These are phyloP conservation scores for Eucriotettix oculatus DNA, from an alignment of 2,888 invertebrate genomes.

Conservation along the genomic window DNA sequence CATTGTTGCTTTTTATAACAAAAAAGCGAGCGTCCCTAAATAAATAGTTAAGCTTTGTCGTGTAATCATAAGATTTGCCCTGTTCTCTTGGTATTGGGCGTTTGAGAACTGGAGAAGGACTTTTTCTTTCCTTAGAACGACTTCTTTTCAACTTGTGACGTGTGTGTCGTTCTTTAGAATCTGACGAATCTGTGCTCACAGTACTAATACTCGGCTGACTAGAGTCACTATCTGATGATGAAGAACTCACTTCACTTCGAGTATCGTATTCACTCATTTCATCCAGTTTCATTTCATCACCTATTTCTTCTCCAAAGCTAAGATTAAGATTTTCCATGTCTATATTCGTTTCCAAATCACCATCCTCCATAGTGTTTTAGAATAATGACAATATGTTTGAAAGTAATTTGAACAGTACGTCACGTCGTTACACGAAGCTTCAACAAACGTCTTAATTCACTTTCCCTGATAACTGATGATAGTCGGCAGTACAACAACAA, in stretches of 20 bases:
- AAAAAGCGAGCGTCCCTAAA: constrained; percentile 90
- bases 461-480: too few relatives aligned
- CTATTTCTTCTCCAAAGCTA: constrained; percentile 9
- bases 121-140: constrained; percentile 13
- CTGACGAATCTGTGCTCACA: constrained; percentile 49
- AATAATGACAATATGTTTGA: too few relatives aligned
- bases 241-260: constrained; percentile 76
- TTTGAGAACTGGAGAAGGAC: constrained; percentile 25
- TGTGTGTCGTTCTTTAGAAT: constrained; percentile 23
- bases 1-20: constrained; percentile 94
- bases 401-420: too few relatives aligned
- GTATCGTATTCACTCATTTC: constrained; percentile 58
- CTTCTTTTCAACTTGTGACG: constrained; percentile 12
- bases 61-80: constrained; percentile 62
- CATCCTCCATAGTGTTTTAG: constrained; percentile 7
- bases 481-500: too few relatives aligned
- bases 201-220: constrained; percentile 64
- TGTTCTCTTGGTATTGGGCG: constrained; percentile 26
- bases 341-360: constrained; percentile 9
- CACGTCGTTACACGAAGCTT: too few relatives aligned
- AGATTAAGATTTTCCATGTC: constrained; percentile 11
- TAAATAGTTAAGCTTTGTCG: constrained; percentile 81
- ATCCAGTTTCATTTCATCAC: constrained; percentile 61
- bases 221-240: constrained; percentile 49
- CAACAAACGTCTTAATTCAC: too few relatives aligned